Conservation (phyloP, 2,113 vertebrate genomes). For the Gymnobelideus leadbeateri region DNA sequence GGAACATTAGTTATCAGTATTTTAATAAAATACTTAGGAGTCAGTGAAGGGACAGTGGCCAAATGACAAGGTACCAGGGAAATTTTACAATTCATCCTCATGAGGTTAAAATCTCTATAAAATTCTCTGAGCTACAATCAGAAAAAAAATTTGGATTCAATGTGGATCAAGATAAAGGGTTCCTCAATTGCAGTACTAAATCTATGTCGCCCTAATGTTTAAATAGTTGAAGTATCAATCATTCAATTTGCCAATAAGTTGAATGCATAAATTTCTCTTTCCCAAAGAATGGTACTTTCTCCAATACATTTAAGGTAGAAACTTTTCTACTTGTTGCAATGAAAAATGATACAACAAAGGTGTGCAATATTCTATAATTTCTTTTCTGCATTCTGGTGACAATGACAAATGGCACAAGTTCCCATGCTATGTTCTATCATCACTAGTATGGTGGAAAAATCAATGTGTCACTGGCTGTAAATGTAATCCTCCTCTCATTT, state of each 20-base stretch:
- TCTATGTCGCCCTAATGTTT: not conserved
- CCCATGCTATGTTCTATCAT: slow-evolving; percentile 45
- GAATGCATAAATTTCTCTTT: slow-evolving; percentile 29
- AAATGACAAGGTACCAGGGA: not conserved
- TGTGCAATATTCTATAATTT: slow-evolving; percentile 65
- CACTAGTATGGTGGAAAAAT: slow-evolving; percentile 57
- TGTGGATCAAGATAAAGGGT: slow-evolving; percentile 31
- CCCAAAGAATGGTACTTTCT: slow-evolving; percentile 20
- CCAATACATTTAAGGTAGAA: slow-evolving; percentile 31
- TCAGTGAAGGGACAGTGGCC: not conserved
- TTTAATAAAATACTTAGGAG: not conserved
- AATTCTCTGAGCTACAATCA: slow-evolving; percentile 39
- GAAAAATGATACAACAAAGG: slow-evolving; percentile 65
- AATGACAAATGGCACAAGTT: slow-evolving; percentile 66
- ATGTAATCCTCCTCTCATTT: slow-evolving; percentile 3
- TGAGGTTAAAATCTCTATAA: slow-evolving; percentile 27
- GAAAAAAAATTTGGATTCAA: not conserved
- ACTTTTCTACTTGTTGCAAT: slow-evolving; percentile 36
- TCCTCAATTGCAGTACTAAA: slow-evolving; percentile 6
- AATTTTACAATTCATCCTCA: not conserved
- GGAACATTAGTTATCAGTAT: not conserved
- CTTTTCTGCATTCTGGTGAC: slow-evolving; percentile 53
- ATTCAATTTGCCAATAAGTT: not conserved
- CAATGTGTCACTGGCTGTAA: slow-evolving; percentile 49
- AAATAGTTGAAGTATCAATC: slow-evolving; percentile 49